These are phyloP conservation scores for Sceloporus undulatus DNA, from an alignment of 2,113 vertebrate genomes.

Conservation along the genomic window DNA sequence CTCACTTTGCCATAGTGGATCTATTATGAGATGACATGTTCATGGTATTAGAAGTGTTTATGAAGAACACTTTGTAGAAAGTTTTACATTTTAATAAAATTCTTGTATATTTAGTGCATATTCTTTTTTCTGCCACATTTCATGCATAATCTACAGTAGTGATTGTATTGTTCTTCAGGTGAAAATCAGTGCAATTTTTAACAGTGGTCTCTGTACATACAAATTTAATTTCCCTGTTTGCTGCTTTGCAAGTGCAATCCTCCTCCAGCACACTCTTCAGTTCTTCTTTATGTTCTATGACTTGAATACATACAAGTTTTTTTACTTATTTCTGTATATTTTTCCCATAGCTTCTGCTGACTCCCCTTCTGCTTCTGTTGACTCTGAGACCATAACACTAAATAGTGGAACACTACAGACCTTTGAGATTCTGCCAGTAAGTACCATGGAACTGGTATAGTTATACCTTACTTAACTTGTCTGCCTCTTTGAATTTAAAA, in stretches of 20 bases:
- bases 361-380: conserved; percentile 80
- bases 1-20: too few relatives aligned
- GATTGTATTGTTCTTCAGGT: neutral
- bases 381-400: conserved; percentile 93
- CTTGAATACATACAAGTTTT: neutral
- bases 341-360: conserved; percentile 81
- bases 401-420: conserved; percentile 93
- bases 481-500: too few relatives aligned
- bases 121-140: neutral
- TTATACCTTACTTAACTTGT: neutral
- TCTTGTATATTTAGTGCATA: neutral
- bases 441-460: conserved; percentile 58
- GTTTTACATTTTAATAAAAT: neutral
- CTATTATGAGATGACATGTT: neutral
- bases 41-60: neutral
- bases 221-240: conserved; percentile 15
- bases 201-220: conserved; percentile 31
- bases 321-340: conserved; percentile 28
- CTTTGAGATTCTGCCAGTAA: conserved; percentile 97
- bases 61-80: neutral
- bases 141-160: neutral
- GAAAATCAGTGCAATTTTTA: neutral
- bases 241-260: conserved; percentile 30
- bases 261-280: conserved; percentile 7
- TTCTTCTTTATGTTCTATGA: conserved; percentile 26